Evolutionary conservation across 2,797 vertebrate species (phyloP), one percentile per base, ranked within the genome.

Genomic region (Lutjanus campechanus): DNA sequence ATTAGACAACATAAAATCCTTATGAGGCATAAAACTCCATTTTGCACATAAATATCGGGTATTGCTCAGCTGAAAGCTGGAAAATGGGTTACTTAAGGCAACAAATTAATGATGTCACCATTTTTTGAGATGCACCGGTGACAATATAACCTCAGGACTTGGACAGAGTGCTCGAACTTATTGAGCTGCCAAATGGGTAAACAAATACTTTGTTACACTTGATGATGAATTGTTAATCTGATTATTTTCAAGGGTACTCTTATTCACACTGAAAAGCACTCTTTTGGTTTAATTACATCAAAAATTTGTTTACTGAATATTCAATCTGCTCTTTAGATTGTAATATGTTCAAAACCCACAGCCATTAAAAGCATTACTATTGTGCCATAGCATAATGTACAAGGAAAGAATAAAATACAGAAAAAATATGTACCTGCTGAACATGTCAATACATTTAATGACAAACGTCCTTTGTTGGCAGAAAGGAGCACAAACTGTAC

Each of bases 341-440:
- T 80, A 90, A 86, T 92, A 92, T 93, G 86, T 92, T 94, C 87
- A 93, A 74, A 92, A 93, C 87, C 90, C 92, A 92, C 91, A 89
- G 78, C 85, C 89, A 91, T 89, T 83, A 88, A 91, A 89, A 94
- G 90, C 90, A 93, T 90, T 86, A 84, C 84, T 90, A 85, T 88
- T 91, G 86, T 88, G 85, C 81, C 86, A 93, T 93, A 95, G 91
- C 89, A 60, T 91, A 92, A 93, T 93, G 91, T 95, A 95, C 94
- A 95, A 91, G 84, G 71, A 94, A 91, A 91, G 81, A 94, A 90
- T 91, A 92, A 93, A 91, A 92, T 94, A 95, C 94, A 93, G 90
- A 93, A 93, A 89, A 91, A 88, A 88, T 89, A 92, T 87, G 83
- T 91, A 93, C 90, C 29, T 91, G 90, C 87, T 85, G 69, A 94